A percentile compares a stretch with the other conserved stretches of the same genome.
Conservation (phyloP, 2,797 vertebrate species). For the Hippocampus kuda region DNA sequence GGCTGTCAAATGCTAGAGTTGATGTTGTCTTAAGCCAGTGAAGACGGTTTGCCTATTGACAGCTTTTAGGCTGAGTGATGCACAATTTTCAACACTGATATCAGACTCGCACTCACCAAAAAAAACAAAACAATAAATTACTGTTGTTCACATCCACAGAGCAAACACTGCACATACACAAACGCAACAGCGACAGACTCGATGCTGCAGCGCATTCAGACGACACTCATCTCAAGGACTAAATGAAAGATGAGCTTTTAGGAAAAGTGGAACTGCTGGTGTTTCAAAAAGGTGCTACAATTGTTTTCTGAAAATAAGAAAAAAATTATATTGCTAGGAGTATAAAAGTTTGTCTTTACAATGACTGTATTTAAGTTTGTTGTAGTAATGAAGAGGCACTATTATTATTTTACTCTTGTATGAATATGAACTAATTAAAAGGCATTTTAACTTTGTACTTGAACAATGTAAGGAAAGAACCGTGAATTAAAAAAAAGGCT, state of each 20-base stretch:
- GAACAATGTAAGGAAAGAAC: slow-evolving; percentile 76
- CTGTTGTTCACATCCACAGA: slow-evolving; percentile 32
- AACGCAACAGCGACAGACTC: slow-evolving; percentile 47
- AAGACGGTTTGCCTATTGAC: slow-evolving; percentile 59
- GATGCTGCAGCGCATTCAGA: slow-evolving; percentile 70
- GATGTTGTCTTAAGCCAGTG: slow-evolving; percentile 43
- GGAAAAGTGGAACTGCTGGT: slow-evolving; percentile 71
- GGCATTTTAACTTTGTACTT: slow-evolving; percentile 99
- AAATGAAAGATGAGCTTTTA: slow-evolving; percentile 60
- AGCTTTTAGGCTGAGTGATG: slow-evolving; percentile 61
- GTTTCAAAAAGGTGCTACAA: slow-evolving; percentile 95
- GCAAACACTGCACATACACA: slow-evolving; percentile 41
- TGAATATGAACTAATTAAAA: slow-evolving; percentile 88
- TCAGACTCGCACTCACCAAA: slow-evolving; percentile 24
- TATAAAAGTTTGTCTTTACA: slow-evolving; percentile 90
- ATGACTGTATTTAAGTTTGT: slow-evolving; percentile 98
- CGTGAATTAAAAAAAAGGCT: slow-evolving; percentile 69
- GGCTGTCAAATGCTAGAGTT: slow-evolving; percentile 35
- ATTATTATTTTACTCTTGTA: slow-evolving; percentile 99
- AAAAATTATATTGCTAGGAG: slow-evolving; percentile 92
- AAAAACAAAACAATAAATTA: slow-evolving; percentile 28
- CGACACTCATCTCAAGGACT: slow-evolving; percentile 67
- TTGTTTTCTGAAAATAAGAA: slow-evolving; percentile 80
- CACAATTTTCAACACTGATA: slow-evolving; percentile 59
- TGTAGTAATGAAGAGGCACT: slow-evolving; percentile 85